These are phyloP conservation scores for Hydrocynus forskahlii DNA, from an alignment of 2,797 vertebrate genomes.

Conservation along the genomic window DNA sequence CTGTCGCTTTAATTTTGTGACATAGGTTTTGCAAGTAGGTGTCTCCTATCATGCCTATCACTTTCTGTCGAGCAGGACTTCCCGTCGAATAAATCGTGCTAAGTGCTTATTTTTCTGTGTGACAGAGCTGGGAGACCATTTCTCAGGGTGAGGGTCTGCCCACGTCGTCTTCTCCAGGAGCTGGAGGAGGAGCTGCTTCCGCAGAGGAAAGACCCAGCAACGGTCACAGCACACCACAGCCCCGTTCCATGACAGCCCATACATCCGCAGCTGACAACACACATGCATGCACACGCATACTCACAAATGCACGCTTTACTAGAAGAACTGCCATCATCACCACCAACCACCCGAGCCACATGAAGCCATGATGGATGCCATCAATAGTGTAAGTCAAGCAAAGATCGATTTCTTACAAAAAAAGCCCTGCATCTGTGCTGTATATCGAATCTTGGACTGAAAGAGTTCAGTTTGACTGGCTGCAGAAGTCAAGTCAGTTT, in stretches of 20 bases:
- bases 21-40: background rate
- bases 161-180: slow-evolving; percentile 33
- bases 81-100: slow-evolving; percentile 24
- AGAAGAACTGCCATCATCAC: background rate
- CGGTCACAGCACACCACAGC: slow-evolving; percentile 55
- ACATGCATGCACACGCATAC: slow-evolving; percentile 1
- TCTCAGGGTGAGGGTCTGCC: slow-evolving; percentile 40
- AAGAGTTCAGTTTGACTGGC: background rate
- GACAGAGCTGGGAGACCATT: slow-evolving; percentile 47
- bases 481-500: background rate
- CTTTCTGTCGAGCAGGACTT: slow-evolving; percentile 9
- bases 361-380: slow-evolving; percentile 41
- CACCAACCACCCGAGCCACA: slow-evolving; percentile 21
- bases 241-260: slow-evolving; percentile 34
- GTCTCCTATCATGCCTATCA: background rate
- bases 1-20: background rate
- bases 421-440: slow-evolving; percentile 17
- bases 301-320: slow-evolving; percentile 13
- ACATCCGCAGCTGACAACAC: slow-evolving; percentile 39
- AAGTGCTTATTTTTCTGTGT: slow-evolving; percentile 22
- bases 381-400: slow-evolving; percentile 23
- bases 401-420: slow-evolving; percentile 5
- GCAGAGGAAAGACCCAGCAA: slow-evolving; percentile 58
- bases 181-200: slow-evolving; percentile 52
- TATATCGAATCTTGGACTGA: background rate